Percentiles rank a stretch among this genome's conserved stretches.
Conservation (phyloP, 35 echinoderm and acorn worm genomes). For the Apostichopus parvimensis region DNA sequence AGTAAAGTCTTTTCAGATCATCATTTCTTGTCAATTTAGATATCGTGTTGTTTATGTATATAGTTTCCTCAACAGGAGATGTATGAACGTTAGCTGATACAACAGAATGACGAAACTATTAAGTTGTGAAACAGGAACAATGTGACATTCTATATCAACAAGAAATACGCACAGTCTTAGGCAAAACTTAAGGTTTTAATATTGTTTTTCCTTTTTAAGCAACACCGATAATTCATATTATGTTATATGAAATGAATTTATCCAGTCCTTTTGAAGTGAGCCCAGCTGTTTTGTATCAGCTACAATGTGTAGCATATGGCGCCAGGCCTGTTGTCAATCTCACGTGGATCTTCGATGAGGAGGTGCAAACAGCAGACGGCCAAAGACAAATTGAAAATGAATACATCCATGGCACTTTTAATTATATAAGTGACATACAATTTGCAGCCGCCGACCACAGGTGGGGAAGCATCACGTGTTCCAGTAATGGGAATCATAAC, state of each 20-base stretch:
- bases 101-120: too few relatives aligned
- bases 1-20: too few relatives aligned
- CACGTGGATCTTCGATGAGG: neutral
- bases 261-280: neutral
- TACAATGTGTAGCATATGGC: conserved; percentile 16
- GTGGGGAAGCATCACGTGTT: neutral
- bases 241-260: neutral
- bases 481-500: neutral
- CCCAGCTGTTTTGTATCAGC: neutral
- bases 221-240: neutral
- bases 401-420: neutral
- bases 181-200: neutral
- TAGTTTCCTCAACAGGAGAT: too few relatives aligned
- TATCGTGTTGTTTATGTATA: too few relatives aligned
- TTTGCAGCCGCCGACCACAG: too few relatives aligned
- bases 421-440: neutral
- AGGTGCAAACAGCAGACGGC: too few relatives aligned
- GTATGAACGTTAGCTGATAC: too few relatives aligned
- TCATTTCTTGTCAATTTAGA: too few relatives aligned
- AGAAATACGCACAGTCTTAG: neutral
- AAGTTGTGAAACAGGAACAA: too few relatives aligned
- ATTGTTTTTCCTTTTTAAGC: neutral
- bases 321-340: conserved; percentile 1
- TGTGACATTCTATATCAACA: neutral
- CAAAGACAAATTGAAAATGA: neutral